These are phyloP conservation scores for Sinopyrophorus schimmeli DNA, from an alignment of 2,888 invertebrate genomes.

Conservation along the genomic window DNA sequence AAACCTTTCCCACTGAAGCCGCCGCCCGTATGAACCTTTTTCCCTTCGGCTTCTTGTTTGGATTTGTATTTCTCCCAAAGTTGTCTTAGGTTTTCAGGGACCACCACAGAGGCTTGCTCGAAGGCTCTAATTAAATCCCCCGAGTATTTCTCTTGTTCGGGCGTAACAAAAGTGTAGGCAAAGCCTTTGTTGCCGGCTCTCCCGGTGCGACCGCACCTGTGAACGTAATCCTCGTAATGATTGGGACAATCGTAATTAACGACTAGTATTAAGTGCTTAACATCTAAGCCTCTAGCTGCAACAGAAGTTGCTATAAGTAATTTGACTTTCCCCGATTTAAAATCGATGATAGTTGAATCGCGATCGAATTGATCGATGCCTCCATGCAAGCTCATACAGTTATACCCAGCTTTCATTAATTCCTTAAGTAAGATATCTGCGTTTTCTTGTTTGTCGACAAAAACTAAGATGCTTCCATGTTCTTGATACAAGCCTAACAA, in stretches of 20 bases:
- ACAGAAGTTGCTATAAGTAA: conserved; percentile 97
- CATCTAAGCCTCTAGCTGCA: conserved; percentile 97
- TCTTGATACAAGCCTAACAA: conserved; percentile 94
- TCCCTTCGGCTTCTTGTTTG: conserved; percentile 87
- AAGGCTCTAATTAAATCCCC: conserved; percentile 92
- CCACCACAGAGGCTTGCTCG: conserved; percentile 76
- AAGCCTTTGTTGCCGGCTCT: conserved; percentile 94
- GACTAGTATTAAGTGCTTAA: conserved; percentile 95
- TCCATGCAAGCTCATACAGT: conserved; percentile 96
- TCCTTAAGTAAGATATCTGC: conserved; percentile 92
- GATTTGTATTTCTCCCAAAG: conserved; percentile 90
- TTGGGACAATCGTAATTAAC: conserved; percentile 99
- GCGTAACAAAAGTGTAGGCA: conserved; percentile 96
- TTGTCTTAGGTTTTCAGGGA: conserved; percentile 76
- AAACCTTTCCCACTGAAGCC: conserved; percentile 96
- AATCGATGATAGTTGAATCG: conserved; percentile 96
- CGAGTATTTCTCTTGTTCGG: conserved; percentile 90
- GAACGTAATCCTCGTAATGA: conserved; percentile 99
- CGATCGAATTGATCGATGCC: conserved; percentile 99
- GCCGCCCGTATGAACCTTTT: conserved; percentile 89
- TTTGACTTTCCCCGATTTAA: conserved; percentile 82
- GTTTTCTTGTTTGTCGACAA: conserved; percentile 98
- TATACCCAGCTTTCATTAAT: conserved; percentile 94
- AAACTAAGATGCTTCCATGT: conserved; percentile 91
- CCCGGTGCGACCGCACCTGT: conserved; percentile 91